phyloP scores from a whole-genome alignment of 2,888 invertebrate genomes.

The Timandra comae region DNA sequence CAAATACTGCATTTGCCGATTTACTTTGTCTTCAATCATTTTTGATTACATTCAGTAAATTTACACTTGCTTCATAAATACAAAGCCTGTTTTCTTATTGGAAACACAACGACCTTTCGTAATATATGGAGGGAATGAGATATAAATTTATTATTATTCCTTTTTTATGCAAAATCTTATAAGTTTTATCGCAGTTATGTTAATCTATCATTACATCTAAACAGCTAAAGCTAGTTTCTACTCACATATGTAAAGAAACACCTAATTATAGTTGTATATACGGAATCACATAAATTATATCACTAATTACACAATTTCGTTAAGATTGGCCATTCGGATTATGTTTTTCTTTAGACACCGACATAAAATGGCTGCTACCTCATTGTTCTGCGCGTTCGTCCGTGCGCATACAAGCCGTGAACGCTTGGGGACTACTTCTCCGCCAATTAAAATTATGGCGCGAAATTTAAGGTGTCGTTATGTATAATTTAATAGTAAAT shows the following conservation, averaged over 20 bases:
- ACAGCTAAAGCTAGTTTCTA: constrained; percentile 63
- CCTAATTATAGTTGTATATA: constrained; percentile 67
- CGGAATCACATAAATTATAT: constrained; percentile 75
- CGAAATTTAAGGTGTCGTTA: constrained; percentile 73
- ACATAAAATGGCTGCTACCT: constrained; percentile 78
- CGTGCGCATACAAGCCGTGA: constrained; percentile 78
- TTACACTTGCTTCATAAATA: constrained; percentile 40
- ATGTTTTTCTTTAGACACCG: constrained; percentile 77
- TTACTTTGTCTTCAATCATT: constrained; percentile 42
- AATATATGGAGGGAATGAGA: constrained; percentile 46
- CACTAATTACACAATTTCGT: constrained; percentile 77
- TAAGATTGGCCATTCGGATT: constrained; percentile 78
- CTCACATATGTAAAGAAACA: constrained; percentile 70
- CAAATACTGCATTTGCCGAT: constrained; percentile 44
- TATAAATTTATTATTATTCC: constrained; percentile 54
- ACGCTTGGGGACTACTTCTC: constrained; percentile 77
- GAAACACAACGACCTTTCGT: constrained; percentile 46
- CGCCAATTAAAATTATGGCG: constrained; percentile 77
- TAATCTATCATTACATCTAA: constrained; percentile 46
- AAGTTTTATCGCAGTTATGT: constrained; percentile 60
- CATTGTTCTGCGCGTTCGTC: constrained; percentile 78
- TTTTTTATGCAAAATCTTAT: constrained; percentile 48
- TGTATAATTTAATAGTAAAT: constrained; percentile 45
- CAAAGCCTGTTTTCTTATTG: constrained; percentile 37
- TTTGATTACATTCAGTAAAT: constrained; percentile 44